Percentiles rank a stretch among this genome's conserved stretches.
phyloP scores from a whole-genome alignment of 2,113 vertebrate species.

The Eclectus roratus region DNA sequence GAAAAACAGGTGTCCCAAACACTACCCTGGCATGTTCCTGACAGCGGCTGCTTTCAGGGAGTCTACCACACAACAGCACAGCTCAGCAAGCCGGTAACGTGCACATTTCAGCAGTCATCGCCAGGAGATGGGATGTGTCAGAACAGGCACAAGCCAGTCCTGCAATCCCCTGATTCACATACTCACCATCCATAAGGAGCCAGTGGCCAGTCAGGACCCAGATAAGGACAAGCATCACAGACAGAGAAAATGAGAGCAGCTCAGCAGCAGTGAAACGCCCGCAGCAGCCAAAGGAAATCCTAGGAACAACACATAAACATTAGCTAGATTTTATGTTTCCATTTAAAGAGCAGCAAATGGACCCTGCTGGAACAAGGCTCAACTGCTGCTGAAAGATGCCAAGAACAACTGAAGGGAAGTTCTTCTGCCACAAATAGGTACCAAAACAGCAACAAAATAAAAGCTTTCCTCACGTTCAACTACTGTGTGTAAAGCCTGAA shows the following conservation, averaged over 20 bases:
- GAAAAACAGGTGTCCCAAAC: conserved; percentile 32
- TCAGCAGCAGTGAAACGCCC: conserved; percentile 98
- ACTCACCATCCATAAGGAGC: conserved; percentile 98
- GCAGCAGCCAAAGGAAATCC: conserved; percentile 98
- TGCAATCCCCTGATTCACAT: background rate
- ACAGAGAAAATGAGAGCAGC: conserved; percentile 94
- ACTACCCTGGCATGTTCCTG: background rate
- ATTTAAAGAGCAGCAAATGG: conserved; percentile 6
- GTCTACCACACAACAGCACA: background rate
- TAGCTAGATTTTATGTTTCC: background rate
- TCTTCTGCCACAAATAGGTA: conserved; percentile 27
- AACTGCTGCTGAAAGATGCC: conserved; percentile 17
- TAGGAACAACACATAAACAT: conserved; percentile 66
- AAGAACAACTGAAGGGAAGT: conserved; percentile 30
- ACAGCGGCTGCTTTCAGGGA: background rate
- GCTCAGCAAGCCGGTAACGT: background rate
- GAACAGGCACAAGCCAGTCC: background rate
- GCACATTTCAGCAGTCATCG: background rate
- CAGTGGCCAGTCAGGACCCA: conserved; percentile 99
- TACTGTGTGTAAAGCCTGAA: background rate
- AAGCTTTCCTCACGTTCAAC: background rate
- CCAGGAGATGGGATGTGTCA: background rate
- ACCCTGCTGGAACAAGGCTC: background rate
- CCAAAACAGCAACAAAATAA: conserved; percentile 19
- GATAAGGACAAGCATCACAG: conserved; percentile 96